Percentiles rank a stretch among this genome's conserved stretches.
phyloP scores from a whole-genome alignment of 2,888 invertebrate species.

The Steinernema carpocapsae region DNA sequence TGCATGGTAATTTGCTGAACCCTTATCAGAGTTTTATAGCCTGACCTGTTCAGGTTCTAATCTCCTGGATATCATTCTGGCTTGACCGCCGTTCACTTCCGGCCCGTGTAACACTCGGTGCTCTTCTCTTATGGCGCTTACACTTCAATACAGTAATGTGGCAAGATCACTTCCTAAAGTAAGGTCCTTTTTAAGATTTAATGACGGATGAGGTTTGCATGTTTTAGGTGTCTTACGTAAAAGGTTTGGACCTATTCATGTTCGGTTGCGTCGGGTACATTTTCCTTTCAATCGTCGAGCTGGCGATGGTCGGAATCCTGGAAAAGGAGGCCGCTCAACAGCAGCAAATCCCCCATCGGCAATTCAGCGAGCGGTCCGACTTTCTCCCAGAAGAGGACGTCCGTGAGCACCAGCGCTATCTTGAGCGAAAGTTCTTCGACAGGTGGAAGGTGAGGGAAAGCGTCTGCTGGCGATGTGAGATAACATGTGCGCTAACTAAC shows the following conservation, averaged over 20 bases:
- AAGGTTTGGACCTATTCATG: conserved; percentile 68
- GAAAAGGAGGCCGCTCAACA: conserved; percentile 46
- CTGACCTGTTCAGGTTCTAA: conserved; percentile 54
- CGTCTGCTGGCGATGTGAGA: background rate
- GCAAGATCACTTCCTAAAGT: conserved; percentile 66
- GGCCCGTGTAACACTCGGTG: conserved; percentile 53
- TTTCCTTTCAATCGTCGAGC: conserved; percentile 63
- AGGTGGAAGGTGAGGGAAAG: conserved; percentile 24
- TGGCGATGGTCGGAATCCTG: conserved; percentile 57
- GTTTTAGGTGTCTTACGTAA: conserved; percentile 65
- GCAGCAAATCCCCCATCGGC: conserved; percentile 13
- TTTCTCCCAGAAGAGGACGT: conserved; percentile 19
- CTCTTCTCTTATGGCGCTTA: conserved; percentile 67
- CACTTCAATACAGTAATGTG: conserved; percentile 67
- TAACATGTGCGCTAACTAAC: background rate
- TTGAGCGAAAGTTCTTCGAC: conserved; percentile 31
- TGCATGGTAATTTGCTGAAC: conserved; percentile 59
- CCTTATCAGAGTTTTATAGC: background rate
- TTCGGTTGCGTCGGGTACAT: conserved; percentile 61
- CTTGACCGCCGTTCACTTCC: conserved; percentile 61
- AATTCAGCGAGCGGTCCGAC: conserved; percentile 28
- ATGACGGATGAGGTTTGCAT: background rate
- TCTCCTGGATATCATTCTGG: conserved; percentile 69
- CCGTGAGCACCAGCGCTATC: conserved; percentile 11
- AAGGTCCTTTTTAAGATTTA: background rate